Percentiles rank a stretch among this genome's conserved stretches.
Evolutionary conservation across 2,113 vertebrate genomes (phyloP).

Genomic region (Oreotrochilus melanogaster): DNA sequence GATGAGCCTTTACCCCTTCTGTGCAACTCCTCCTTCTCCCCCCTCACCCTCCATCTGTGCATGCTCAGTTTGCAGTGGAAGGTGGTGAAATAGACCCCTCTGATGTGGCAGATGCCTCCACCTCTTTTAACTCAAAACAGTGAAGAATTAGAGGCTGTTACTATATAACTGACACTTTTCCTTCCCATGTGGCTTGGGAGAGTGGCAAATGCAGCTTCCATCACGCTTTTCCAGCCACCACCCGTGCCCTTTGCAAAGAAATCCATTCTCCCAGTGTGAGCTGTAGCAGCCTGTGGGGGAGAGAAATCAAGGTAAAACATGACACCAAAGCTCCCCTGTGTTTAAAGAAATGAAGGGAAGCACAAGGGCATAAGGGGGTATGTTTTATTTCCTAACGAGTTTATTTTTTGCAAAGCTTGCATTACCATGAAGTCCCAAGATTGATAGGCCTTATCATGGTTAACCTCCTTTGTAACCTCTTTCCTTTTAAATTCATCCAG

Average conservation of each 20-base stretch:
- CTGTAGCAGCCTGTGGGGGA: neutral
- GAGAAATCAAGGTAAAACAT: neutral
- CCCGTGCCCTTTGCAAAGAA: neutral
- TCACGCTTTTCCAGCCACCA: fast-evolving
- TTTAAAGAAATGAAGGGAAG: neutral
- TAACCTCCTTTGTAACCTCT: constrained; percentile 64
- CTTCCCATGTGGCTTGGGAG: neutral
- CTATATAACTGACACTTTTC: neutral
- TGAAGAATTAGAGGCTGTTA: neutral
- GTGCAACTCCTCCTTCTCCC: neutral
- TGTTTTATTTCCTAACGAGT: constrained; percentile 44
- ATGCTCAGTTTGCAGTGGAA: neutral
- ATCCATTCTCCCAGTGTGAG: neutral
- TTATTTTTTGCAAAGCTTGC: constrained; percentile 46
- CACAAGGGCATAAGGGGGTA: neutral
- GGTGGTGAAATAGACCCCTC: neutral
- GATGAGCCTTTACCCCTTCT: neutral
- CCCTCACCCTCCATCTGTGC: too few species aligned
- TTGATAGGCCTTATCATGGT: constrained; percentile 52
- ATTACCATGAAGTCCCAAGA: neutral
- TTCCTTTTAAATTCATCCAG: constrained; percentile 45
- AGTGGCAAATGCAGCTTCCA: neutral
- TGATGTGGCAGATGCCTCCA: neutral
- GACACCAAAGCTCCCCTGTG: neutral
- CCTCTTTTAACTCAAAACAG: neutral